Percentiles rank a stretch among this genome's conserved stretches.
These are phyloP conservation scores for Phasianus colchicus DNA, from an alignment of 2,113 vertebrate genomes.

Conservation along the genomic window DNA sequence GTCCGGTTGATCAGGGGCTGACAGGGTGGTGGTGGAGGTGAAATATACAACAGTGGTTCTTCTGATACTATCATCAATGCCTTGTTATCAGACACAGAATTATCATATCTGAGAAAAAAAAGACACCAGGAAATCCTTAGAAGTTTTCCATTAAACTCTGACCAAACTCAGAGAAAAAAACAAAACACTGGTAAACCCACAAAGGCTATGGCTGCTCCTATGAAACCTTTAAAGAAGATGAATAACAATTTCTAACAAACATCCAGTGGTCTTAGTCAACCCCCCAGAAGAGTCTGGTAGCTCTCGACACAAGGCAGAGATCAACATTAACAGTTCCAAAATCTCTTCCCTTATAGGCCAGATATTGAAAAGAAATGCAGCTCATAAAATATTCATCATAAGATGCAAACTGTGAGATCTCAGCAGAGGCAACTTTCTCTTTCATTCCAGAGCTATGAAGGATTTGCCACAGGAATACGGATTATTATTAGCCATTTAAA, in stretches of 20 bases:
- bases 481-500: not conserved
- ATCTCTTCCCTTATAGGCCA: not conserved
- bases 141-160: not conserved
- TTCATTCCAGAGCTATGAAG: not conserved
- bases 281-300: not conserved
- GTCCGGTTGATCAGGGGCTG: slow-evolving; percentile 90
- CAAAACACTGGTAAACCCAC: not conserved
- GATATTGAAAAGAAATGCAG: not conserved
- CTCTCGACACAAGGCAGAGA: not conserved
- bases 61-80: slow-evolving; percentile 93
- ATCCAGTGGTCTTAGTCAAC: not conserved
- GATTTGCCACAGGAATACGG: not conserved
- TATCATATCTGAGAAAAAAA: slow-evolving; percentile 61
- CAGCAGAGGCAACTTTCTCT: slow-evolving; percentile 3
- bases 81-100: slow-evolving; percentile 84
- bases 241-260: not conserved
- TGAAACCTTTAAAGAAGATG: not conserved
- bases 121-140: not conserved
- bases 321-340: not conserved
- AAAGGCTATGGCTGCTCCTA: not conserved
- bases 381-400: slow-evolving; percentile 7
- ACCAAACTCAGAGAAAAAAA: not conserved
- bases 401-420: not conserved
- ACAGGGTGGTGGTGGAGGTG: slow-evolving; percentile 84
- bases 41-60: slow-evolving; percentile 85